Percentiles rank a stretch among this genome's conserved stretches.
Conservation (phyloP, 1,140 invertebrate genomes). For the Cherax destructor region DNA sequence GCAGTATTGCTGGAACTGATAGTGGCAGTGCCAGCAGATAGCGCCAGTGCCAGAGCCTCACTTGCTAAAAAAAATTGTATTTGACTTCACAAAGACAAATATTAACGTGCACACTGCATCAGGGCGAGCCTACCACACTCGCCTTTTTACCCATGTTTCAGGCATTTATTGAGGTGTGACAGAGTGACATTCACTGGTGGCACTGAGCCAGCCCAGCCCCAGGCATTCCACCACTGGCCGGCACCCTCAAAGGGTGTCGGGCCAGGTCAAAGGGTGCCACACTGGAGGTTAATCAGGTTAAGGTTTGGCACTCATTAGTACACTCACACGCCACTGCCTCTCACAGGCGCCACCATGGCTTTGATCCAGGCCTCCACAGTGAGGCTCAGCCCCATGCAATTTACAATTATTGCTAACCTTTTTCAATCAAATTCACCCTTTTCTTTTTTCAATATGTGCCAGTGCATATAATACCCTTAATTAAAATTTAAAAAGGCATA, state of each 20-base stretch:
- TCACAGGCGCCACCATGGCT: slow-evolving; percentile 55
- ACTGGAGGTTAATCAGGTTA: slow-evolving; percentile 37
- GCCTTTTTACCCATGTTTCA: slow-evolving; percentile 29
- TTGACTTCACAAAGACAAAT: slow-evolving; percentile 34
- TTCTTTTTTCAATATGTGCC: not conserved
- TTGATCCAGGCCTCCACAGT: slow-evolving; percentile 29
- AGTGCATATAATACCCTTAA: too few species aligned
- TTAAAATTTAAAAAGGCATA: too few species aligned
- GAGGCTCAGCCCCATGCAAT: not conserved
- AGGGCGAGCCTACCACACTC: not conserved
- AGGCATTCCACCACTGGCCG: not conserved
- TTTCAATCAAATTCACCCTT: not conserved
- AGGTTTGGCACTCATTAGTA: slow-evolving; percentile 61
- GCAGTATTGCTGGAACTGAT: too few species aligned
- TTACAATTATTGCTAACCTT: not conserved
- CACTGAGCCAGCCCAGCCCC: not conserved
- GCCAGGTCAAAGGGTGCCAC: slow-evolving; percentile 32
- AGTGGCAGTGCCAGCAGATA: too few species aligned
- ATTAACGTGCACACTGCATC: slow-evolving; percentile 21
- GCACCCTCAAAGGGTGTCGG: slow-evolving; percentile 1
- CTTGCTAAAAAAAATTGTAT: not conserved
- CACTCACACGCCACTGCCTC: slow-evolving; percentile 46
- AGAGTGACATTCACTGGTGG: not conserved
- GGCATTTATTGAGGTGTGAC: slow-evolving; percentile 38
- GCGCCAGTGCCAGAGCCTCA: not conserved